These are phyloP conservation scores for Nebria ingens DNA, from an alignment of 1,140 invertebrate genomes.

Conservation along the genomic window DNA sequence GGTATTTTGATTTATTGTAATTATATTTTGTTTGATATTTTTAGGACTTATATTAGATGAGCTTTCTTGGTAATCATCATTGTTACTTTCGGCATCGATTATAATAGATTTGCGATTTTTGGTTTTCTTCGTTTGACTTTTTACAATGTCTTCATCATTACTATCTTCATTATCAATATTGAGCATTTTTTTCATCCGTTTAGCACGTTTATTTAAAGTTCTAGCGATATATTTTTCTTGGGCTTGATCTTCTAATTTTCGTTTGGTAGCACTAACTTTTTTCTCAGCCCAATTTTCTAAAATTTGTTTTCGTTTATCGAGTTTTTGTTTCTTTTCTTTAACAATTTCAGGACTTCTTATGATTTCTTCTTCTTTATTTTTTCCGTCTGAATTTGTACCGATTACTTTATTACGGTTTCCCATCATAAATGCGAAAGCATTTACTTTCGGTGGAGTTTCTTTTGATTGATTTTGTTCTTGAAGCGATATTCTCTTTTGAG, in stretches of 20 bases:
- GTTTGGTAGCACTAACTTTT: conserved; percentile 42
- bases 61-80: too few species aligned
- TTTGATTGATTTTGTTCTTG: not conserved
- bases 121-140: conserved; percentile 7
- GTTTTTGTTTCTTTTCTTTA: conserved; percentile 31
- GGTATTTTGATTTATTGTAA: too few species aligned
- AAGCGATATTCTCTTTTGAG: not conserved
- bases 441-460: conserved; percentile 17
- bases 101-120: conserved; percentile 13
- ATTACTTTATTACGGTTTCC: conserved; percentile 47
- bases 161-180: conserved; percentile 16
- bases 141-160: not conserved
- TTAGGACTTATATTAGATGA: too few species aligned
- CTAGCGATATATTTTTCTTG: conserved; percentile 40
- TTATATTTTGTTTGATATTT: too few species aligned
- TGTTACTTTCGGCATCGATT: conserved; percentile 14
- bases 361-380: conserved; percentile 24
- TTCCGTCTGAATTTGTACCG: conserved; percentile 48
- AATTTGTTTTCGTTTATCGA: conserved; percentile 38
- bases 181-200: conserved; percentile 41
- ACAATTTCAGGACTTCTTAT: conserved; percentile 21
- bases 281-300: conserved; percentile 46
- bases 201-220: conserved; percentile 43
- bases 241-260: conserved; percentile 41
- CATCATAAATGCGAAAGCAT: conserved; percentile 55